Evolutionary conservation across 1,140 invertebrate species (phyloP), one percentile per base, ranked within the genome.

Genomic region (Neotoxoptera formosana): DNA sequence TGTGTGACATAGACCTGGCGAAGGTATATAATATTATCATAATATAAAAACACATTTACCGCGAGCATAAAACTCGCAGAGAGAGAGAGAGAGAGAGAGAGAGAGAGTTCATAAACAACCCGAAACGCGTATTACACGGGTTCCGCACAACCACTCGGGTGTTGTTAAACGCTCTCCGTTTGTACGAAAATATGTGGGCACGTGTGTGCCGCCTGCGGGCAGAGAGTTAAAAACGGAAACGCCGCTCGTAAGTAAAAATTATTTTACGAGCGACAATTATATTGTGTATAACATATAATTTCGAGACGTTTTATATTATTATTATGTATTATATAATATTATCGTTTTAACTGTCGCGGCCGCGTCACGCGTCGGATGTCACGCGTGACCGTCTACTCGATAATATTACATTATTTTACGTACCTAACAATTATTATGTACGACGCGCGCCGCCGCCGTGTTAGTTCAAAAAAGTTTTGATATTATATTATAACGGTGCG

Each of bases 11-110:
- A n/a, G 60, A 41, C 41, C 60, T n/a, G n/a, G n/a, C n/a, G n/a
- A n/a, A n/a, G 30, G 36, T 84, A 84, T n/a, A n/a, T n/a, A n/a
- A n/a, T n/a, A n/a, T n/a, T n/a, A n/a, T n/a, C n/a, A n/a, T 23
- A 84, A 45, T 84, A 84, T 84, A 84, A 84, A 83, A 84, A 25
- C 36, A 84, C 25, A 84, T 84, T 84, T 41, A 34, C 11, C n/a
- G 17, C 34, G 21, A 14, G 7, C 34, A 51, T 51, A 88, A 88
- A 53, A 88, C 48, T 51, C 34, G n/a, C n/a, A n/a, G n/a, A n/a
- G n/a, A n/a, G n/a, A n/a, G n/a, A n/a, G n/a, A n/a, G n/a, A n/a
- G n/a, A n/a, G n/a, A n/a, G n/a, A n/a, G n/a, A n/a, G n/a, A n/a
- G n/a, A 88, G n/a, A 34, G 86, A 87, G 7, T 48, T 2, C 84